Evolutionary conservation across 64 coral and sea anemone genomes (phyloP), one percentile per base, ranked within the genome.

Genomic region (Pachyseris speciosa): DNA sequence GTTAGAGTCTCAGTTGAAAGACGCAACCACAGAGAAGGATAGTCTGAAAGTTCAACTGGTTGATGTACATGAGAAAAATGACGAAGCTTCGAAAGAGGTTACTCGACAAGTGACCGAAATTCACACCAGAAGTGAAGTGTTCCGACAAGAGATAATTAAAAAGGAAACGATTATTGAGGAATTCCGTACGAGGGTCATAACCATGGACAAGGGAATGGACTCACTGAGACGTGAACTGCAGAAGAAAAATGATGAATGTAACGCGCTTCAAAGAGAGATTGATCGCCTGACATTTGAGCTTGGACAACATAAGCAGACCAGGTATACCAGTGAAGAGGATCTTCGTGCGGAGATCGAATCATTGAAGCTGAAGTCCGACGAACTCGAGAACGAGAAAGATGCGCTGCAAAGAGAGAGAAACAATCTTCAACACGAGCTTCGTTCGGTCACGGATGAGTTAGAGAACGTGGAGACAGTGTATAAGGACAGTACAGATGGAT

Each of bases 341-440:
- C 47, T 95, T 58, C 89, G 80, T 2, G 86, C 69, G 66, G 97
- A 95, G 28, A 84, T 99, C n/a, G 97, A 89, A 34, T 95, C 94
- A 30, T 80, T 95, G 65, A 99, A 99, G 36, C 48, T 90, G 69
- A 99, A 93, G 15, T 92, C 74, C 15, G 90, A 95, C 40, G 89
- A 95, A 64, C 67, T 93, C 15, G 97, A 99, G 43, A 47, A 60
- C 7, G 97, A 99, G 26, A 99, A 95, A 77, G 90, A 95, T 47
- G 75, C 68, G 9, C 60, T 99, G 1, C 64, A 76, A 72, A 95
- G 64, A 43, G 93, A 99, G 28, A 95, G 84, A 27, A 30, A 93
- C 44, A 85, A 86, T 60, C 90, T 99, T 19, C 93, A 99, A 72
- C 61, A 84, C 64, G 93, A 99, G 67, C 80, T 99, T 41, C 71